Evolutionary conservation across 2,113 vertebrate genomes (phyloP).

Genomic region (Pluvialis apricaria): DNA sequence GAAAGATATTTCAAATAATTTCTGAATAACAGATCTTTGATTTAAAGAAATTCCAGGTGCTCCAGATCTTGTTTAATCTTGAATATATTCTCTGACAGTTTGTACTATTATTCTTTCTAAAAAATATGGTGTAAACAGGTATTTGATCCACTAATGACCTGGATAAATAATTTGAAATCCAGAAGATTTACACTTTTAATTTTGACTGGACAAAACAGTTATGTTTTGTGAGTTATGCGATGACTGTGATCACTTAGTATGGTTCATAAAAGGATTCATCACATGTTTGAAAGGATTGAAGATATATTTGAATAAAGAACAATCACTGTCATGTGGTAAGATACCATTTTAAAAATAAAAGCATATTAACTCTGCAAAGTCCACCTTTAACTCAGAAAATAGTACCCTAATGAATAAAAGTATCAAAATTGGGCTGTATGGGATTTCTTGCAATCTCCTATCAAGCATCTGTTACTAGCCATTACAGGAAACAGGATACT

Average conservation of each 20-base stretch:
- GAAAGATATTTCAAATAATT: background rate
- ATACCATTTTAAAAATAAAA: background rate
- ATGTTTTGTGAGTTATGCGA: background rate
- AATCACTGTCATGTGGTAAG: background rate
- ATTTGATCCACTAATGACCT: background rate
- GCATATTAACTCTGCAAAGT: background rate
- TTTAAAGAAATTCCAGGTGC: background rate
- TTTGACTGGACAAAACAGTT: background rate
- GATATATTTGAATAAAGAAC: background rate
- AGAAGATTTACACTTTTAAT: background rate
- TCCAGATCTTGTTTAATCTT: background rate
- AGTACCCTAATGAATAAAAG: conserved; percentile 34
- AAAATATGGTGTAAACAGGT: background rate
- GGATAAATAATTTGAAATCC: background rate
- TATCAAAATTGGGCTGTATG: conserved; percentile 27
- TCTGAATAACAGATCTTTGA: background rate
- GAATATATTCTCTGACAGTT: background rate
- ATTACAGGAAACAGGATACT: conserved; percentile 63
- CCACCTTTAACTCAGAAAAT: conserved; percentile 10
- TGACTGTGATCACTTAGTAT: background rate
- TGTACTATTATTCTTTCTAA: background rate
- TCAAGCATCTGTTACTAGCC: conserved; percentile 54
- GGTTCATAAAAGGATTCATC: background rate
- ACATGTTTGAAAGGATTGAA: background rate
- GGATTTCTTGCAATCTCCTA: conserved; percentile 43